Base-by-base conservation (phyloP, 2,888 invertebrate genomes). In the Danaus chrysippus region DNA sequence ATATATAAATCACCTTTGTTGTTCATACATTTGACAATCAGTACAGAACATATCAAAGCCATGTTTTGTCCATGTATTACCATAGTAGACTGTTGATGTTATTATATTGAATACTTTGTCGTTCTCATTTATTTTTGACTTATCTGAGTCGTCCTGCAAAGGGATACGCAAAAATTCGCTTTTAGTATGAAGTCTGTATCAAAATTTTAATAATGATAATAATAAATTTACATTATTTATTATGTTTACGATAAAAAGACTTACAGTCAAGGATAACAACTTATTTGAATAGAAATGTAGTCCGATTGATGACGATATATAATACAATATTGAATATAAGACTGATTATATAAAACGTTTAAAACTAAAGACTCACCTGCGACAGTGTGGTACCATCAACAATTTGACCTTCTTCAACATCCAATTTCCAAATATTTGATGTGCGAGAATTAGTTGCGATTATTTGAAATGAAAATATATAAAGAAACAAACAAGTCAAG, bases 361-460 rank as follows among this genome's bases (percentile, higher is more conserved):
- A 61, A 55, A 44, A 59, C 53, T 58, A 15, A 58, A 15, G 64
- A 84, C 88, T 83, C 71, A 93, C 91, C 84, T 92, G 92, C 66
- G 92, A 83, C 76, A 93, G 85, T 66, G 90, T 92, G 72, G 84
- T 93, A 55, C 92, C 93, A 75, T 94, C 94, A 64, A 95, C 92
- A 64, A 96, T 94, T 86, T 94, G 94, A 59, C 94, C 95, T 78
- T 94, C 94, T 74, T 96, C 95, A 58, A 92, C 88, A 81, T 94
- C 96, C 65, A 97, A 87, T 86, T 94, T 94, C 97, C 97, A 97
- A 79, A 96, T 92, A 73, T 94, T 95, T 59, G 96, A 96, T 15
- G 96, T 95, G 72, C 95, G 93, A 44, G 96, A 96, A 87, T 96
- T 96, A 70, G 94, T 95, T 63, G 84, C 83, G 74, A 95, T 92